phyloP scores from a whole-genome alignment of 2,888 invertebrate species.

The Lasioglossum leucozonium region DNA sequence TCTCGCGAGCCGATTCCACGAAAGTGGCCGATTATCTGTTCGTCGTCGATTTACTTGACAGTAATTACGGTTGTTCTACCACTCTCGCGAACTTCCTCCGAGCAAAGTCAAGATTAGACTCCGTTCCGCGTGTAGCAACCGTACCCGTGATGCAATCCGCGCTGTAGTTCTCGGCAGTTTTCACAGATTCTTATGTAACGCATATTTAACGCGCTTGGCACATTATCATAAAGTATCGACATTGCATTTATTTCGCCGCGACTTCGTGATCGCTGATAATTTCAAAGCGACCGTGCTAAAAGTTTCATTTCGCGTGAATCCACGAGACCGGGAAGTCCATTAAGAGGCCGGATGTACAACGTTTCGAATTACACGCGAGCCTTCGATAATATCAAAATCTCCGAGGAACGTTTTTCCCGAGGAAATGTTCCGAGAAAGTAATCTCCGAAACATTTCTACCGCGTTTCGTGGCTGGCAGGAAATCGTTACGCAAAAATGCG shows the following conservation, averaged over 20 bases:
- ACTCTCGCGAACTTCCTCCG: neutral
- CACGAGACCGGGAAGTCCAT: too few relatives aligned
- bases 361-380: too few relatives aligned
- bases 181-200: neutral
- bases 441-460: too few relatives aligned
- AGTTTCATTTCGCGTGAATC: too few relatives aligned
- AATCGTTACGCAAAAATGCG: neutral
- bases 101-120: neutral
- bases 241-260: too few relatives aligned
- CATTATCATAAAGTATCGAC: too few relatives aligned
- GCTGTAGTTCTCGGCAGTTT: neutral
- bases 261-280: too few relatives aligned
- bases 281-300: too few relatives aligned
- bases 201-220: too few relatives aligned
- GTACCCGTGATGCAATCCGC: neutral
- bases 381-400: neutral
- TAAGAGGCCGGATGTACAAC: neutral
- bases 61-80: neutral
- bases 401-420: neutral
- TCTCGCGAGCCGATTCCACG: neutral
- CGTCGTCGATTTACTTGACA: slow-evolving; percentile 1
- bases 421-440: neutral
- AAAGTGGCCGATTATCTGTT: neutral
- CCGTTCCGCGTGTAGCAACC: neutral
- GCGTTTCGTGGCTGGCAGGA: neutral